Base-by-base conservation (phyloP, 2,797 vertebrate species). In the Manis crassicaudata region DNA sequence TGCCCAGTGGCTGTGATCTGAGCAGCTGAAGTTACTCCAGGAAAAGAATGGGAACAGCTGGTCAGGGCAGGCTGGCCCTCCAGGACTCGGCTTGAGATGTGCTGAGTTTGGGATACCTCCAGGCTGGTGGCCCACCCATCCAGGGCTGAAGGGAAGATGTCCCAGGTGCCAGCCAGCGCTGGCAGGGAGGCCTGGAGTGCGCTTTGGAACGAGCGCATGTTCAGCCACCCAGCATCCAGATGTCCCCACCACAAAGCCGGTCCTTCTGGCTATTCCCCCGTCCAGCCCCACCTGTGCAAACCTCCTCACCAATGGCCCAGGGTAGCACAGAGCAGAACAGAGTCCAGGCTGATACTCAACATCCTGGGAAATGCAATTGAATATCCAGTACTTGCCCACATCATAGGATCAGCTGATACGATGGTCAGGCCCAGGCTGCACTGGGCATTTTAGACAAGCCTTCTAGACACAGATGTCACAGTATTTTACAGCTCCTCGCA, bases 191-290 rank as follows among this genome's bases (percentile, higher is more conserved):
- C 16, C 43, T 56, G 54, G 54, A 1, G 29, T 5, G 3, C 11
- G 40, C 75, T 32, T 62, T 3, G 10, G 63, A 20, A 9, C 5
- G 89, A 37, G 14, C 5, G 18, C 7, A 0, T 2, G 23, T n/a
- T 43, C 20, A 14, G 62, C 6, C 20, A 20, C n/a, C 35, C 2
- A 4, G 52, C 14, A 16, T 14, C 2, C 0, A 27, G 14, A 46
- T 0, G 5, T 16, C 37, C 52, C 40, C 18, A 7, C 27, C 7
- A 2, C 8, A 0, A 10, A 50, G 50, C 60, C 32, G 25, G 3
- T 27, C 27, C 35, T 40, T 35, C 21, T 20, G 20, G 65, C 70
- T 23, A 6, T 35, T 7, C 29, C 21, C 32, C 50, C 18, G 8
- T 10, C 52, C 46, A 16, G 3, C 83, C 63, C 3, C 72, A 23